Base-by-base conservation (phyloP, 2,888 invertebrate genomes). In the Cryptus armator region DNA sequence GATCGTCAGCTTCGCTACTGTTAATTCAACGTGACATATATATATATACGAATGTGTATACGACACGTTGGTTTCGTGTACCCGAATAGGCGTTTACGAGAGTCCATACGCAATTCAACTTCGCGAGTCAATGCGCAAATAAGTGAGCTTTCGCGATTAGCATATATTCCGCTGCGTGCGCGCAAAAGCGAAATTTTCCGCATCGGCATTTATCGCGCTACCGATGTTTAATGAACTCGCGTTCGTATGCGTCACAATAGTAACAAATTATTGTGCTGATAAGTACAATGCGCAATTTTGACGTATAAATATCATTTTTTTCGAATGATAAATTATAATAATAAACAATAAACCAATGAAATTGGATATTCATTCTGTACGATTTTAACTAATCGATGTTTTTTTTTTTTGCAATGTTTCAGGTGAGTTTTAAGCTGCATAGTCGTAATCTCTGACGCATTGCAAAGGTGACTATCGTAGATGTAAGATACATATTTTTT, bases 111-210 rank as follows among this genome's bases (percentile, higher is more conserved):
- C 37, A 9, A 48, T 46, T 7, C 29, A 48, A 62, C 74, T 74
- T 62, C 10, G 74, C 62, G 59, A 74, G 29, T 14, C 74, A 59
- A 32, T 46, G 46, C 59, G 62, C 44, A 74, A 74, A 74, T 59
- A 10, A 48, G 62, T 62, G 44, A 16, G 71, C 12, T 16, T 16
- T 10, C 56, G 74, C 29, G 62, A 62, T 74, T 46, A 62, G 29
- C 74, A 43, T 48, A 32, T 9, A 64, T n/a, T 64, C 37, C 14
- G 37, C n/a, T 32, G 37, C 14, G 32, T 4, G 7, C n/a, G 12
- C 2, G n/a, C 24, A 10, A n/a, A 32, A n/a, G 9, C 37, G 32
- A 48, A n/a, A 62, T 62, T 29, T 48, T 29, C 0, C 9, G n/a
- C 6, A 37, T n/a, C 4, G n/a, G 7, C 29, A 46, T 16, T 48